Conservation (phyloP, 2,888 invertebrate genomes). For the Ormyrus thymus region DNA sequence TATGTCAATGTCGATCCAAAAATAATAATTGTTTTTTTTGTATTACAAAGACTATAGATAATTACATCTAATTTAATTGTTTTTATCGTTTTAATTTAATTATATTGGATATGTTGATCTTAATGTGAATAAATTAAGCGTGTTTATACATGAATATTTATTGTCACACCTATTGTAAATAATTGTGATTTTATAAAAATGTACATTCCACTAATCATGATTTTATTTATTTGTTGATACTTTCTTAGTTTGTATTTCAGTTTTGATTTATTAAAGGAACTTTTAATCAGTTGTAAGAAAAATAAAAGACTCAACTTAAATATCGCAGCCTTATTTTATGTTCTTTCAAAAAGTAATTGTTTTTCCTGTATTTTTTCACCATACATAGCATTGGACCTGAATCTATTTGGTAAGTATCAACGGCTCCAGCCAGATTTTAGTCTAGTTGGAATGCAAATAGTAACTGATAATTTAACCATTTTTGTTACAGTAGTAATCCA, state of each 20-base stretch:
- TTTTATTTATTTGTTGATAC: conserved; percentile 4
- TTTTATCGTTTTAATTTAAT: too few relatives aligned
- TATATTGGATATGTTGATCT: too few relatives aligned
- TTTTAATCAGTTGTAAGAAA: neutral
- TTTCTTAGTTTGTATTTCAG: neutral
- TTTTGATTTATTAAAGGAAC: neutral
- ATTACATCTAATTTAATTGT: too few relatives aligned
- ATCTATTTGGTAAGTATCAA: conserved; percentile 73
- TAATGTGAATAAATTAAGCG: conserved; percentile 4
- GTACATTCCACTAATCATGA: conserved; percentile 9
- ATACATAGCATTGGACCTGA: conserved; percentile 74
- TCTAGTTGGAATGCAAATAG: neutral
- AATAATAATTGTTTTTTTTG: too few relatives aligned
- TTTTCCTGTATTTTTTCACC: conserved; percentile 68
- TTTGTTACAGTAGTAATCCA: too few relatives aligned
- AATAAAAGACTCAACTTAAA: neutral
- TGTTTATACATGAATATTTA: neutral
- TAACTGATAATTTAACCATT: too few relatives aligned
- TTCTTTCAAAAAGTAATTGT: conserved; percentile 60
- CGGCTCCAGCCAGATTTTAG: conserved; percentile 10
- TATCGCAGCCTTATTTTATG: neutral
- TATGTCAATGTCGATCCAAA: too few relatives aligned
- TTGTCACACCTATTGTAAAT: too few relatives aligned
- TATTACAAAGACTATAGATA: too few relatives aligned
- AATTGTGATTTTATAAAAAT: conserved; percentile 22